Base-by-base conservation (phyloP, 2,797 vertebrate species). In the Phoebastria nigripes region DNA sequence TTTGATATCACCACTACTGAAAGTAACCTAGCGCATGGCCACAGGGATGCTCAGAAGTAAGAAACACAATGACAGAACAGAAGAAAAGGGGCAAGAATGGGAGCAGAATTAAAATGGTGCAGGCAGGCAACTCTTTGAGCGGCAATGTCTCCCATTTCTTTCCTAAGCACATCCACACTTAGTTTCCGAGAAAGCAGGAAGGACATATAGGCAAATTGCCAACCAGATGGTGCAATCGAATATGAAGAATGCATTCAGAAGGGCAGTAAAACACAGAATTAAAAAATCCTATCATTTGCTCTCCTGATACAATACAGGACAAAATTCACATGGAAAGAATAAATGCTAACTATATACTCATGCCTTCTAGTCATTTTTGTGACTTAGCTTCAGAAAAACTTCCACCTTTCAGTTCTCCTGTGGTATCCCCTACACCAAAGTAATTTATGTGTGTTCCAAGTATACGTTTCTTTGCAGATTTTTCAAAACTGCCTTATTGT, bases 141-240 rank as follows among this genome's bases (percentile, higher is more conserved):
- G 39, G 31, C 69, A 70, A 8, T 29, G 49, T 82, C 89, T 87
- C 65, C 77, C 14, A 37, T 94, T 73, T 44, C 71, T 91, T 92
- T 83, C 91, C 71, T 62, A 56, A 94, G 72, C 77, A 72, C 46
- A 87, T 92, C 69, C 72, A 65, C 80, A 17, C 19, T 62, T 52
- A 19, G 42, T 88, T 95, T 96, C 89, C 0, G 15, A 95, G 95
- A 87, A 96, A 95, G 93, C 89, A 82, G 89, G 93, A 80, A 95
- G 78, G 89, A 89, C 41, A 41, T 16, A 14, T 52, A 78, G 93
- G 94, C 96, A 94, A 91, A 88, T 44, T 92, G 95, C 92, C 90
- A 94, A 86, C 39, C 71, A 47, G 49, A 81, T 92, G 90, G 94
- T 87, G 85, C 86, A 93, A 67, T 56, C 7, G 2, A 81, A 67